Percentiles rank a stretch among this genome's conserved stretches.
These are phyloP conservation scores for Ecdyonurus torrentis DNA, from an alignment of 2,888 invertebrate genomes.

Conservation along the genomic window DNA sequence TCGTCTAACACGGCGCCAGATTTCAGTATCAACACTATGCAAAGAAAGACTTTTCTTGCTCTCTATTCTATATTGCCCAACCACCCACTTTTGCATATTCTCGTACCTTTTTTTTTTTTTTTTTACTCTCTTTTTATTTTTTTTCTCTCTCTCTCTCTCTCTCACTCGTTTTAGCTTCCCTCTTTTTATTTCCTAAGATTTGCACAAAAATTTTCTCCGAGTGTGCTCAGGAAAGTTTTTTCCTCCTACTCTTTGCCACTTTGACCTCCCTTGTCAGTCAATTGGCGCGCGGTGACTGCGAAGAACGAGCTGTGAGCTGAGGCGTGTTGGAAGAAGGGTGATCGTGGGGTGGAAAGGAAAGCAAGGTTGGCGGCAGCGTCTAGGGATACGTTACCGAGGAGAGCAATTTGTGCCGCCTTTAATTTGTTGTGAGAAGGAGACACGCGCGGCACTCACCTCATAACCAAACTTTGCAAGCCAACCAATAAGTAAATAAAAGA, in stretches of 20 bases:
- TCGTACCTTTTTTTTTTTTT: not conserved
- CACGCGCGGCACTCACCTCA: not conserved
- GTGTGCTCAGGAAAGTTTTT: not conserved
- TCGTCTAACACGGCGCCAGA: not conserved
- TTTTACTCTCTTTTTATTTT: not conserved
- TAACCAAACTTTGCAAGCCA: not conserved
- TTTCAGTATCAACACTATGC: not conserved
- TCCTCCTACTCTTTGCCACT: not conserved
- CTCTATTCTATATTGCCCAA: not conserved
- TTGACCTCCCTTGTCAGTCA: not conserved
- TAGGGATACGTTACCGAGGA: not conserved
- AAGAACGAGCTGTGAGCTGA: not conserved
- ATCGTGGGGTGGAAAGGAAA: not conserved
- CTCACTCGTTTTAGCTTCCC: not conserved
- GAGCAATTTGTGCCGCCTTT: not conserved
- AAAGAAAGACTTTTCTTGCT: not conserved
- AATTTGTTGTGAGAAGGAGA: not conserved
- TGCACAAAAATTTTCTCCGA: conserved; percentile 1
- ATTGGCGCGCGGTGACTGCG: not conserved
- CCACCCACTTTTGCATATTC: not conserved
- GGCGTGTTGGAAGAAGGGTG: not conserved
- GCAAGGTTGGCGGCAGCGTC: not conserved
- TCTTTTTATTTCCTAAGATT: not conserved
- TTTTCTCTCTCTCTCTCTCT: too few species aligned
- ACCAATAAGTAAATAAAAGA: not conserved